Evolutionary conservation across 1,140 invertebrate species (phyloP).

Genomic region (Colletes latitarsis): DNA sequence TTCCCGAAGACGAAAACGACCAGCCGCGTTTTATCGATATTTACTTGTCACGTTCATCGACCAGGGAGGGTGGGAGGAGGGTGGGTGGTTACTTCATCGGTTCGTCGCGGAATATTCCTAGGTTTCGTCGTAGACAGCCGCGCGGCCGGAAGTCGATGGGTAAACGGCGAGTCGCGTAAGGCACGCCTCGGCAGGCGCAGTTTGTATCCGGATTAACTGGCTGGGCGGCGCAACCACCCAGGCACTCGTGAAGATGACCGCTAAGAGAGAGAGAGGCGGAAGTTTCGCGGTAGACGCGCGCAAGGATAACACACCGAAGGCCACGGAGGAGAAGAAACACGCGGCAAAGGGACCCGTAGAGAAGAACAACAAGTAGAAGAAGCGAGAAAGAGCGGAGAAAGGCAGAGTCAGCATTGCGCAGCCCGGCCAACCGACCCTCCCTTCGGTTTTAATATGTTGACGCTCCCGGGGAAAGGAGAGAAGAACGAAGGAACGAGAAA

Average conservation of each 20-base stretch:
- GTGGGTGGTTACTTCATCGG: too few species aligned
- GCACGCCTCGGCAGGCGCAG: neutral
- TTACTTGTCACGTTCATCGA: constrained; percentile 9
- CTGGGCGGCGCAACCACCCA: constrained; percentile 12
- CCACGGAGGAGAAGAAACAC: constrained; percentile 38
- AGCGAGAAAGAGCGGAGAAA: constrained; percentile 54
- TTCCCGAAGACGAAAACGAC: too few species aligned
- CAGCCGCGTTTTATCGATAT: neutral
- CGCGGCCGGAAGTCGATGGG: neutral
- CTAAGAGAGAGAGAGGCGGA: constrained; percentile 20
- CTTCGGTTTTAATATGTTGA: constrained; percentile 77
- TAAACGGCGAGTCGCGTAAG: neutral
- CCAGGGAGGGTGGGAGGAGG: too few species aligned
- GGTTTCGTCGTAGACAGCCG: too few species aligned
- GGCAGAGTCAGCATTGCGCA: constrained; percentile 75
- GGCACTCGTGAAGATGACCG: constrained; percentile 35
- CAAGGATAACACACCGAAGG: constrained; percentile 49
- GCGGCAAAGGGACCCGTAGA: constrained; percentile 10
- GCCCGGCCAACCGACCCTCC: constrained; percentile 59
- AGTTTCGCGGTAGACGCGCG: constrained; percentile 27
- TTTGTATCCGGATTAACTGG: constrained; percentile 44
- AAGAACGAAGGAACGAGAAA: constrained; percentile 49
- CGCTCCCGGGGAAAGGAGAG: constrained; percentile 69
- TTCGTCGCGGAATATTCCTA: too few species aligned
- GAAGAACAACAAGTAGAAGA: constrained; percentile 23